Evolutionary conservation across 2,888 invertebrate species (phyloP).

Genomic region (Anagyrus pseudococci): DNA sequence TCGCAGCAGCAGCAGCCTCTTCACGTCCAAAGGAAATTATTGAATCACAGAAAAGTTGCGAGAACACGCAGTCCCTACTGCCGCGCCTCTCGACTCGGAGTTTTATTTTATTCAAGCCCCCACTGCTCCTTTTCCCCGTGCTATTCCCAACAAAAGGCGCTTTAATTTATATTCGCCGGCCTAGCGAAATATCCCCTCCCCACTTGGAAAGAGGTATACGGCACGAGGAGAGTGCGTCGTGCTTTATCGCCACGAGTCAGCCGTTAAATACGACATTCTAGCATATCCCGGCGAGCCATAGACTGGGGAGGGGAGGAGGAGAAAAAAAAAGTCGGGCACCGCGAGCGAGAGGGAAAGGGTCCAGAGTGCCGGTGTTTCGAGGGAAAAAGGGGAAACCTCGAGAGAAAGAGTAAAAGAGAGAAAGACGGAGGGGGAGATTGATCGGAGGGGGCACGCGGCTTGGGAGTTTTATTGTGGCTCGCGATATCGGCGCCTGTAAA

Average conservation of each 20-base stretch:
- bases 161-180: conserved; percentile 23
- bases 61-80: no score
- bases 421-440: no score
- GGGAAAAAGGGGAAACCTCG: not conserved
- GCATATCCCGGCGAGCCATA: conserved; percentile 6
- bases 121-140: no score
- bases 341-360: not conserved
- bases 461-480: no score
- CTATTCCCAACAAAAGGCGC: conserved; percentile 1
- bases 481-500: no score
- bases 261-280: conserved; percentile 4
- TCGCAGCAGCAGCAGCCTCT: no score
- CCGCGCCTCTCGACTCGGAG: no score
- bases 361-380: not conserved
- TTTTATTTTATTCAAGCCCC: no score
- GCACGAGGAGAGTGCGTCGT: conserved; percentile 17
- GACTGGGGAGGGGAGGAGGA: not conserved
- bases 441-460: no score
- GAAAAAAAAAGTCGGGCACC: conserved; percentile 1
- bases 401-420: not conserved
- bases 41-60: no score
- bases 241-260: conserved; percentile 21
- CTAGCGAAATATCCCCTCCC: conserved; percentile 12
- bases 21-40: no score
- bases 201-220: not conserved